Evolutionary conservation across 2,797 vertebrate species (phyloP), one percentile per base, ranked within the genome.

Genomic region (Pagetopsis macropterus): DNA sequence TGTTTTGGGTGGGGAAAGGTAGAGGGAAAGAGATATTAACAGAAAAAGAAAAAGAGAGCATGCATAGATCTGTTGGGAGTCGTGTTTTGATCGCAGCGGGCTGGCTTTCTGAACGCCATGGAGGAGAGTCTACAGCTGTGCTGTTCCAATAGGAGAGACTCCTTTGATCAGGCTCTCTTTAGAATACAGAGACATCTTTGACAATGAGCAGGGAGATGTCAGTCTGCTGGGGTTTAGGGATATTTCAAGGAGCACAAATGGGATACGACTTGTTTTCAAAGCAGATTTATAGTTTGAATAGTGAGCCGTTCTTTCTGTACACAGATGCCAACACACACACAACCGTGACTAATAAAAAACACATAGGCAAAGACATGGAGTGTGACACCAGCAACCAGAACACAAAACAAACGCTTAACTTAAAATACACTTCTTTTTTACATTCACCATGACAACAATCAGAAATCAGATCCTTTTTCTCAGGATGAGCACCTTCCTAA

Each of bases 141-240:
- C 65, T 21, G 31, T 4, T 84, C 77, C 84, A 87, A 70, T 68
- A 66, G 70, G 69, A 73, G 71, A 71, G 46, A 57, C 62, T 46
- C 37, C 74, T 87, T 87, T 91, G 85, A 90, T 89, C 87, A 79
- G 55, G 12, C 44, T 62, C 78, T 74, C 80, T 84, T 82, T 69
- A 81, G 62, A 83, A 79, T 61, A 78, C 70, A 67, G 59, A 88
- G 79, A 87, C 76, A 27, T 83, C 59, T 61, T 65, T 15, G 15
- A 88, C 84, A 79, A 80, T 71, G 75, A 80, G 69, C 59, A 48
- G 56, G 58, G 70, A 87, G 64, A 71, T 45, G 80, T 80, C 78
- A 62, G 64, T 87, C 79, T 74, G 58, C 58, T 54, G 70, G 79
- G 76, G 46, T 81, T 82, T 71, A 65, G 59, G 55, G 67, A 75